A percentile compares a stretch with the other conserved stretches of the same genome.
These are phyloP conservation scores for Poecile atricapillus DNA, from an alignment of 2,113 vertebrate species.

Conservation along the genomic window DNA sequence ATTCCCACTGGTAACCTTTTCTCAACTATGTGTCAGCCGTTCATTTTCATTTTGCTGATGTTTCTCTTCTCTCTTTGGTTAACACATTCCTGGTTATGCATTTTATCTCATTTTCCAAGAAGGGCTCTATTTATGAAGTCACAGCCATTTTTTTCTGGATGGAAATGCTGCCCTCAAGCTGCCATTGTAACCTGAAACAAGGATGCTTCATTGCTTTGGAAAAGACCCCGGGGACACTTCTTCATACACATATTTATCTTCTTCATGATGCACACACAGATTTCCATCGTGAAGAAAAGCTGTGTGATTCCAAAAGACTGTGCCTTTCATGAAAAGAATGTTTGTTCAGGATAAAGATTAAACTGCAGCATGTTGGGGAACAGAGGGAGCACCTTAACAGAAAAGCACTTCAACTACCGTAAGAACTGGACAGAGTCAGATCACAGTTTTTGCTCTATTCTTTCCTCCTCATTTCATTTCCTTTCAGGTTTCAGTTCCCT, in stretches of 20 bases:
- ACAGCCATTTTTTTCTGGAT: conserved; percentile 62
- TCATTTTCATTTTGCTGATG: conserved; percentile 1
- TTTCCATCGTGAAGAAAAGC: conserved; percentile 39
- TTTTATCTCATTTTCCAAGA: conserved; percentile 59
- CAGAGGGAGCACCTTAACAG: background rate
- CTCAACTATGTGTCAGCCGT: background rate
- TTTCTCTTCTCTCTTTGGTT: conserved; percentile 36
- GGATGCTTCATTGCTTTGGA: conserved; percentile 60
- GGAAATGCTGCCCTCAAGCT: conserved; percentile 71
- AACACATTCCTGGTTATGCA: conserved; percentile 36
- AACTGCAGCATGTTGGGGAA: background rate
- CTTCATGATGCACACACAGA: conserved; percentile 21
- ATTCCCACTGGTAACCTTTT: background rate
- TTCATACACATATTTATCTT: conserved; percentile 68
- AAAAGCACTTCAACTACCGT: background rate
- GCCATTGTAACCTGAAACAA: conserved; percentile 56
- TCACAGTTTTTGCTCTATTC: background rate
- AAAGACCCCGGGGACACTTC: conserved; percentile 33
- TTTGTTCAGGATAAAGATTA: conserved; percentile 9
- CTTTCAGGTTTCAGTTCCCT: background rate
- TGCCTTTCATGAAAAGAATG: background rate
- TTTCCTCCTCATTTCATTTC: background rate
- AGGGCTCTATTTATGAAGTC: conserved; percentile 66
- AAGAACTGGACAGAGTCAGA: background rate
- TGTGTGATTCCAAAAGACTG: background rate